Percentiles rank a stretch among this genome's conserved stretches.
Conservation (phyloP, 2,888 invertebrate species). For the Cerceris ruficornis region DNA sequence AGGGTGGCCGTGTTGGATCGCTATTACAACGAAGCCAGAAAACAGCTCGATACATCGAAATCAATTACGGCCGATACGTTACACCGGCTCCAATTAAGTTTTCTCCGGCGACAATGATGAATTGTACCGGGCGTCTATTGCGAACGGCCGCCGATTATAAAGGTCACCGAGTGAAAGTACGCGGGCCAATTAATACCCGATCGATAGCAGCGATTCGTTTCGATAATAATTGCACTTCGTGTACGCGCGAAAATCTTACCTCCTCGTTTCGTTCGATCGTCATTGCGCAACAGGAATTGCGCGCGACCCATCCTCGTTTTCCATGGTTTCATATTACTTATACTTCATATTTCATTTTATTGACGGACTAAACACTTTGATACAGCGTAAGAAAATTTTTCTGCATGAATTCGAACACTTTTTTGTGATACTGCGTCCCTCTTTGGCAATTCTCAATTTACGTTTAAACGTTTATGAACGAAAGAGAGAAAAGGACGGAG, state of each 20-base stretch:
- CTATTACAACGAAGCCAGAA: slow-evolving; percentile 6
- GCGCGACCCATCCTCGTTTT: not conserved
- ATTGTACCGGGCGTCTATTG: slow-evolving; percentile 44
- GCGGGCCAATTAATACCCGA: slow-evolving; percentile 60
- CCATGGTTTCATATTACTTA: not conserved
- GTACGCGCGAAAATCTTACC: slow-evolving; percentile 51
- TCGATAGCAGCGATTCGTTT: slow-evolving; percentile 49
- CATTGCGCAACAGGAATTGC: not conserved
- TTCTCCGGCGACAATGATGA: slow-evolving; percentile 58
- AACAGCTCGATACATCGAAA: slow-evolving; percentile 20
- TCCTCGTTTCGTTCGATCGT: not conserved
- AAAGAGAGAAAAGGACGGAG: too few species aligned
- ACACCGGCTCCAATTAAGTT: slow-evolving; percentile 52
- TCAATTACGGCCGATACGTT: slow-evolving; percentile 38
- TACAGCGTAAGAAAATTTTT: too few species aligned
- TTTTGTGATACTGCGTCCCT: too few species aligned
- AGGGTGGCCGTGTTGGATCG: not conserved
- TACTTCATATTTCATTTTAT: too few species aligned
- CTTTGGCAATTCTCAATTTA: too few species aligned
- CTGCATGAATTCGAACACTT: too few species aligned
- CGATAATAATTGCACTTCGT: slow-evolving; percentile 53
- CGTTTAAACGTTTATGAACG: too few species aligned
- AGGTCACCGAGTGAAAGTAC: slow-evolving; percentile 62
- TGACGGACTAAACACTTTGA: too few species aligned
- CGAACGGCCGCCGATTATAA: slow-evolving; percentile 52